Base-by-base conservation (phyloP, 2,888 invertebrate species). In the Pegoplata infirma region DNA sequence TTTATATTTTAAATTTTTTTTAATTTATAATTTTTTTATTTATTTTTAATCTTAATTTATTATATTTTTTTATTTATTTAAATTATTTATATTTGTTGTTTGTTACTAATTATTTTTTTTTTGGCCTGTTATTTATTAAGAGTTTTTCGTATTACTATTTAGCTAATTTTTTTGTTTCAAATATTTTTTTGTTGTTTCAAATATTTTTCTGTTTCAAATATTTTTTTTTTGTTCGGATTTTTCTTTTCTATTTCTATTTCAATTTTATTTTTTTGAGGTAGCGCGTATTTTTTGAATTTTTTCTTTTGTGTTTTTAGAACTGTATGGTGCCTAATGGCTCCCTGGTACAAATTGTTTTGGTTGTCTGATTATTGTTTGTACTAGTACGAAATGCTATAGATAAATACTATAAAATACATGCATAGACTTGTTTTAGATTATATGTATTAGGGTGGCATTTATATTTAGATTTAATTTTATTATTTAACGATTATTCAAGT, bases 241-340 rank as follows among this genome's bases (percentile, higher is more conserved):
- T 40, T n/a, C n/a, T 40, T 36, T 36, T 36, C n/a, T n/a, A n/a
- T 36, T 36, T 36, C n/a, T 40, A n/a, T 12, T 40, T 40, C n/a
- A n/a, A 40, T n/a, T 19, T 12, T 40, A 25, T 21, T 10, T 12
- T 58, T 8, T 12, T 58, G 21, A n/a, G 19, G 10, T 21, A 6
- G 0, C 32, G 28, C 16, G 21, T 36, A 12, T 19, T 53, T 0
- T 36, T 40, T 3, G 16, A 16, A 2, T 23, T 16, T 5, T 36
- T 32, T 5, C 8, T 32, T 32, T 58, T 19, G 19, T 19, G 51
- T 12, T 14, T 46, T 46, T 32, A 19, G 40, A 47, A 28, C 44
- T 21, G 73, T 64, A 63, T 63, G 63, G 66, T 71, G 69, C 51
- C 67, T 75, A 75, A 75, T 67, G 61, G 51, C 61, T 74, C 66